Conservation (phyloP, 2,797 vertebrate genomes). For the Acrocephalus scirpaceus region DNA sequence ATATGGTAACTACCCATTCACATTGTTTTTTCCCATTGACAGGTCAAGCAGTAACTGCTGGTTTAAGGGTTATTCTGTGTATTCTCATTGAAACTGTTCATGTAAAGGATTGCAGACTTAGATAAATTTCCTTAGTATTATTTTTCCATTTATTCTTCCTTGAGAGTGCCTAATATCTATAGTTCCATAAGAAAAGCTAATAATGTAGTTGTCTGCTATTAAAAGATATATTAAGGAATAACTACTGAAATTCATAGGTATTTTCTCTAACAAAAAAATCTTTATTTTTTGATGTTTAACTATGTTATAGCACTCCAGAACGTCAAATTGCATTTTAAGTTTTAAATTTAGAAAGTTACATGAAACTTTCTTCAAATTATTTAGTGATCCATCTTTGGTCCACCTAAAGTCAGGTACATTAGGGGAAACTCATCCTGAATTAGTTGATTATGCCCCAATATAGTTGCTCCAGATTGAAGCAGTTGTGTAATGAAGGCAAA, state of each 20-base stretch:
- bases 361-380: not conserved
- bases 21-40: not conserved
- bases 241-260: not conserved
- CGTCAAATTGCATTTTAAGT: not conserved
- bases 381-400: not conserved
- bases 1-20: not conserved
- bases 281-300: not conserved
- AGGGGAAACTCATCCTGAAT: not conserved
- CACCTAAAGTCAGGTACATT: not conserved
- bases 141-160: not conserved
- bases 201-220: not conserved
- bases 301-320: not conserved
- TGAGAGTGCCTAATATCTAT: not conserved
- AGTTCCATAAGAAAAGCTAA: not conserved
- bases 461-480: not conserved
- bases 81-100: not conserved
- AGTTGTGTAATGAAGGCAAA: not conserved
- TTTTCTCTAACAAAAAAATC: not conserved
- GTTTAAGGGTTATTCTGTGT: not conserved
- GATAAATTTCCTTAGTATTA: not conserved
- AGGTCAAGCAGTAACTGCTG: rapidly evolving
- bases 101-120: not conserved
- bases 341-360: not conserved
- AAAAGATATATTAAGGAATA: not conserved
- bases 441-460: not conserved